Percentiles rank a stretch among this genome's conserved stretches.
Evolutionary conservation across 2,888 invertebrate species (phyloP).

Genomic region (Daptonema setosum): DNA sequence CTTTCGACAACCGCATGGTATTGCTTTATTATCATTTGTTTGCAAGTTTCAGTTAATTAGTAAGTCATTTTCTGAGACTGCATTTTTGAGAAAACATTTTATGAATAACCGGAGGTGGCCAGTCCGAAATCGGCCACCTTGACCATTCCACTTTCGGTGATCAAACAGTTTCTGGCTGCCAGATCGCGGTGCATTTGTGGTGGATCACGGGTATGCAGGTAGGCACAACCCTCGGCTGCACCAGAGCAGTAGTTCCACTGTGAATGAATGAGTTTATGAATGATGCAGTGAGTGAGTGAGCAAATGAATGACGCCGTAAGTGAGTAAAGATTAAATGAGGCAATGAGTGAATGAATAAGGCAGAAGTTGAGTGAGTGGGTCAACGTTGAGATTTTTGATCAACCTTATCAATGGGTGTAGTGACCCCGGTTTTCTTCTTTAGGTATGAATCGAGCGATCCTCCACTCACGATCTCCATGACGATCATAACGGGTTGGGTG

Average conservation of each 20-base stretch:
- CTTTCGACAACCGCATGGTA: no score
- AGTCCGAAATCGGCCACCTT: slow-evolving; percentile 17
- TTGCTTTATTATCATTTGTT: no score
- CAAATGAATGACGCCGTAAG: no score
- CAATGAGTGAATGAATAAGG: no score
- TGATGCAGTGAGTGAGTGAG: no score
- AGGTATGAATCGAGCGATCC: background rate
- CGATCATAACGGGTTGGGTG: background rate
- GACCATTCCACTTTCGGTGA: slow-evolving; percentile 10
- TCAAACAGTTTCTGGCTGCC: slow-evolving; percentile 13
- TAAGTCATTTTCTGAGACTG: no score
- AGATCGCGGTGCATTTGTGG: slow-evolving; percentile 12
- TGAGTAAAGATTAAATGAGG: no score
- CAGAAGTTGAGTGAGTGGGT: no score
- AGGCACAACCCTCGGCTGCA: background rate
- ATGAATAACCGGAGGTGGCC: slow-evolving; percentile 5
- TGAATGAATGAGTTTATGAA: no score
- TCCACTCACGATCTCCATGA: background rate
- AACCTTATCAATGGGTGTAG: background rate
- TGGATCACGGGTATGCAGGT: background rate
- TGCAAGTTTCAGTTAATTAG: no score
- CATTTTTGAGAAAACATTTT: no score
- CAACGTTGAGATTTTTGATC: no score
- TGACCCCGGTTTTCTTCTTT: background rate
- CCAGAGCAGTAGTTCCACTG: background rate